These are phyloP conservation scores for Porites australiensis DNA, from an alignment of 64 coral and sea anemone genomes.

Conservation along the genomic window DNA sequence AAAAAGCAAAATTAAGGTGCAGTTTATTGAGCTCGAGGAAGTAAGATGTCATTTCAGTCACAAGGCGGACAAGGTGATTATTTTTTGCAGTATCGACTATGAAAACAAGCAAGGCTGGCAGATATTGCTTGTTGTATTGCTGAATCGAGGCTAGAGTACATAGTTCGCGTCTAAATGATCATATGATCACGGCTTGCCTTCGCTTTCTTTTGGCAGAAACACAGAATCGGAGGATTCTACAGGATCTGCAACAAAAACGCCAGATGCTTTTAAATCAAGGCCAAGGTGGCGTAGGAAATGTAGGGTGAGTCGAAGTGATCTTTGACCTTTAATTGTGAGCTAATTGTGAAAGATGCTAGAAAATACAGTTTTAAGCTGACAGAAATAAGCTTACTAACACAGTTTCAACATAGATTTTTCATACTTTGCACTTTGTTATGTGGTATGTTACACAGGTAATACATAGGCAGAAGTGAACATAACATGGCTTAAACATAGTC, in stretches of 20 bases:
- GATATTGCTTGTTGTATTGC: background rate
- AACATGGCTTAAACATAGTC: too few relatives aligned
- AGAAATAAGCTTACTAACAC: too few relatives aligned
- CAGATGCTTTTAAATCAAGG: constrained; percentile 86
- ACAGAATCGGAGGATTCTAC: constrained; percentile 87
- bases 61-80: constrained; percentile 72
- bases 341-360: background rate
- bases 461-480: too few relatives aligned
- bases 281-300: background rate
- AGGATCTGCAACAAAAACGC: constrained; percentile 86
- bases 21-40: too few relatives aligned
- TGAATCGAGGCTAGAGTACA: too few relatives aligned
- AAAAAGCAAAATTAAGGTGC: too few relatives aligned
- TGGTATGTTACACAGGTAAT: too few relatives aligned
- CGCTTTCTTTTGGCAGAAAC: constrained; percentile 50
- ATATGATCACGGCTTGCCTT: background rate
- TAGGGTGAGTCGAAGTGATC: background rate
- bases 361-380: too few relatives aligned
- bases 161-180: too few relatives aligned
- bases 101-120: background rate
- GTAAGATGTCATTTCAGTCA: constrained; percentile 80
- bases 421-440: too few relatives aligned
- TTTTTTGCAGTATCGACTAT: background rate
- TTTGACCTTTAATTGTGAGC: background rate
- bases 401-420: too few relatives aligned